Percentiles rank a stretch among this genome's conserved stretches.
Evolutionary conservation across 2,888 invertebrate genomes (phyloP).

Genomic region (Drosophila nigritarsus): DNA sequence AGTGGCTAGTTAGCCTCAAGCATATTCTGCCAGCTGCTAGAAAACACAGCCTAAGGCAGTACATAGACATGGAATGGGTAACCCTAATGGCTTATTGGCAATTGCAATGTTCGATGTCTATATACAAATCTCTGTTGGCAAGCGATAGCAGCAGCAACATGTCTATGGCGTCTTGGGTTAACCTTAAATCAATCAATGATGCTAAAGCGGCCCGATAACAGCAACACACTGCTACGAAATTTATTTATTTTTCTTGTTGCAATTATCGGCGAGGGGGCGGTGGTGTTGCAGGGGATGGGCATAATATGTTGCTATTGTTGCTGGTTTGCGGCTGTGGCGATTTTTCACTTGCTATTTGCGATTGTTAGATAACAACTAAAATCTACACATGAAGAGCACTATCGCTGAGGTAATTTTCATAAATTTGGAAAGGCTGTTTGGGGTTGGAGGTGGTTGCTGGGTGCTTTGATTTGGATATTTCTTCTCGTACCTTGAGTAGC

Average conservation of each 20-base stretch:
- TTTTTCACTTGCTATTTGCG: constrained; percentile 69
- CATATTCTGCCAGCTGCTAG: too few species aligned
- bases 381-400: constrained; percentile 8
- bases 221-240: constrained; percentile 38
- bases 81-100: constrained; percentile 44
- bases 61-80: constrained; percentile 5
- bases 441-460: not conserved
- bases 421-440: constrained; percentile 1
- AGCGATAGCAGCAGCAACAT: constrained; percentile 37
- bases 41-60: not conserved
- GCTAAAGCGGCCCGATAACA: constrained; percentile 66
- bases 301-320: constrained; percentile 41
- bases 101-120: constrained; percentile 30
- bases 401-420: constrained; percentile 5
- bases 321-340: constrained; percentile 41
- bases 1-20: not conserved
- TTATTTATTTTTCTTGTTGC: constrained; percentile 14
- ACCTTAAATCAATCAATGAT: constrained; percentile 82
- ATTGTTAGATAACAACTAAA: constrained; percentile 71
- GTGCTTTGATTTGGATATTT: not conserved
- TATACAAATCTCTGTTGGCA: constrained; percentile 59
- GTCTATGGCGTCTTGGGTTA: constrained; percentile 67
- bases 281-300: not conserved
- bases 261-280: not conserved
- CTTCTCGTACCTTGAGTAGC: constrained; percentile 73